Evolutionary conservation across 1,140 invertebrate species (phyloP).

Genomic region (Bicyclus anynana): DNA sequence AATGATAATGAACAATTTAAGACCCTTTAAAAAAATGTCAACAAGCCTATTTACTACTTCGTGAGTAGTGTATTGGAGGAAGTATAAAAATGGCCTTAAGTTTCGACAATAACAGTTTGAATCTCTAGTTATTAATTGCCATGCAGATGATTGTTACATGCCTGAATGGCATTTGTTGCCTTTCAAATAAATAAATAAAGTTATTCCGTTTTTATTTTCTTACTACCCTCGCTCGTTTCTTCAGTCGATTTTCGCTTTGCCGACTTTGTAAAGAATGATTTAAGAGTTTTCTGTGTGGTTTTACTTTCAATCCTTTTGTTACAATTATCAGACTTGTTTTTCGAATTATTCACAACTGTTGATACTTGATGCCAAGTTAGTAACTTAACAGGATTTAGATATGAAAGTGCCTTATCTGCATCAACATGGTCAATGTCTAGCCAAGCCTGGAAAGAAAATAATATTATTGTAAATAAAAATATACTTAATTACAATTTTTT

Average conservation of each 20-base stretch:
- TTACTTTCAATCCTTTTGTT: conserved; percentile 77
- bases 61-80: no score
- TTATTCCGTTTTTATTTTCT: conserved; percentile 20
- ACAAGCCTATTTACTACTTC: no score
- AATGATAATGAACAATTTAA: no score
- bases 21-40: no score
- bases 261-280: conserved; percentile 48
- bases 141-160: neutral
- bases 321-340: conserved; percentile 83
- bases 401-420: conserved; percentile 75
- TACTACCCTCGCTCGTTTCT: conserved; percentile 16
- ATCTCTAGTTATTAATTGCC: neutral
- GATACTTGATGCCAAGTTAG: conserved; percentile 85
- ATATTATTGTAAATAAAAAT: neutral
- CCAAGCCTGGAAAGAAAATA: conserved; percentile 79
- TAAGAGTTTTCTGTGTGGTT: conserved; percentile 55
- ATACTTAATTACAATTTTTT: no score
- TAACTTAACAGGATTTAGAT: conserved; percentile 74
- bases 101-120: no score
- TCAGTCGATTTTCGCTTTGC: conserved; percentile 45
- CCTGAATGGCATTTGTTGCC: neutral
- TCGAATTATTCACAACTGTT: conserved; percentile 84
- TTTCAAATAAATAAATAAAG: neutral
- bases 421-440: conserved; percentile 80
- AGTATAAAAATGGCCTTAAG: neutral